Evolutionary conservation across 2,113 vertebrate genomes (phyloP), one percentile per base, ranked within the genome.

Genomic region (Phylloscopus whistleri): DNA sequence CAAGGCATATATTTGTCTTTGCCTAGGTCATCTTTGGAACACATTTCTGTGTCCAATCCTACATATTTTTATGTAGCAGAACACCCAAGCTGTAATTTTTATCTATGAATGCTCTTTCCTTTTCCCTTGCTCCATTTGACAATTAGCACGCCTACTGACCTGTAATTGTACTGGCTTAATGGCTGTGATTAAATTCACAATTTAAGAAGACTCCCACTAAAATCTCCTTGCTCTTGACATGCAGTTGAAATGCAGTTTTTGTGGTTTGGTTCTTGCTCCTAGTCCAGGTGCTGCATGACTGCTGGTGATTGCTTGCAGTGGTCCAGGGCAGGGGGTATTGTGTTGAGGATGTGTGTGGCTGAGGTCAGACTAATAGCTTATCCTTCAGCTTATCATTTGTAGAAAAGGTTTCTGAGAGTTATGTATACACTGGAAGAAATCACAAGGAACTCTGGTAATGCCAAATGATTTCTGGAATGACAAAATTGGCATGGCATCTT

Each of bases 321-420:
- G 8, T 39, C 26, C 13, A 28, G 31, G 16, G 8, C 9, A 44
- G 9, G 1, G 2, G 4, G 2, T 10, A 7, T 11, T 5, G 12
- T 33, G 22, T 22, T 53, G 35, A 60, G 19, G 33, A 24, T 0
- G 0, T 6, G 7, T 2, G 0, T 0, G 4, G 16, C 44, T 35
- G 39, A 77, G 24, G 9, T 56, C 48, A 83, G 16, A 21, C 0
- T 18, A 52, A 46, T 18, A 51, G 21, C 24, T 90, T 84, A 22
- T 89, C 44, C 13, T 79, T 70, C 10, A 28, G 7, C 3, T 64
- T 60, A 26, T 41, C 49, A 10, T 60, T 64, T 82, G 10, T 26
- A 78, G 19, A 39, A 46, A 64, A 82, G 19, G 9, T 3, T 37
- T 43, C 30, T 3, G n/a, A n/a, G 18, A 63, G 9, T 53, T 72